A percentile compares a stretch with the other conserved stretches of the same genome.
Evolutionary conservation across 2,113 vertebrate genomes (phyloP).

Genomic region (Pao palembangensis): DNA sequence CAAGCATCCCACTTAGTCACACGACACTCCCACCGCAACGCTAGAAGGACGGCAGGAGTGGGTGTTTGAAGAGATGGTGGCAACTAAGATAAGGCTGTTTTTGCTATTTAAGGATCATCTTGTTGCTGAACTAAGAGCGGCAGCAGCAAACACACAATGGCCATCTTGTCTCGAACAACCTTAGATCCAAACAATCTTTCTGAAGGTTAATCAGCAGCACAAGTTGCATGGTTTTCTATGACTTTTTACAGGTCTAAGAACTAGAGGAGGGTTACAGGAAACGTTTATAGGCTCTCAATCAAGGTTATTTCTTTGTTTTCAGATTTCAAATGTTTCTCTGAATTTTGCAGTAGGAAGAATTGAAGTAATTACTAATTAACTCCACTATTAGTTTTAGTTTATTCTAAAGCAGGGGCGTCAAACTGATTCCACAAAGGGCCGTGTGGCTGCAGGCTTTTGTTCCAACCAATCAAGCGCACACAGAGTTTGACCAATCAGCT

Average conservation of each 20-base stretch:
- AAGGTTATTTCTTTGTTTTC: too few relatives aligned
- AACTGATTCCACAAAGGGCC: too few relatives aligned
- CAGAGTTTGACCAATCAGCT: too few relatives aligned
- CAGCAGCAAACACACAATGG: conserved; percentile 15
- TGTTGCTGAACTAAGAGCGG: conserved; percentile 44
- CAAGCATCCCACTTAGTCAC: conserved; percentile 28
- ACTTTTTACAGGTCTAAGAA: neutral
- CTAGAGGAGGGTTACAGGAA: too few relatives aligned
- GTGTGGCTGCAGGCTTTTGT: too few relatives aligned
- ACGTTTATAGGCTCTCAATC: too few relatives aligned
- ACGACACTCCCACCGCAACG: conserved; percentile 1
- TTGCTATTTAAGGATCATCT: conserved; percentile 25
- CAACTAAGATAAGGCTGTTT: conserved; percentile 29
- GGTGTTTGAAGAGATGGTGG: conserved; percentile 41
- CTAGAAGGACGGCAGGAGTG: conserved; percentile 3
- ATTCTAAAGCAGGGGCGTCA: too few relatives aligned
- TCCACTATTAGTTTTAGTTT: too few relatives aligned
- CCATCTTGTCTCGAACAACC: conserved; percentile 20
- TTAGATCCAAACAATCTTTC: conserved; percentile 14
- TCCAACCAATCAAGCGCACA: too few relatives aligned
- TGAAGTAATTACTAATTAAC: too few relatives aligned
- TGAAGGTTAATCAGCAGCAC: conserved; percentile 14
- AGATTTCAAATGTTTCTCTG: too few relatives aligned
- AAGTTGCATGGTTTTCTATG: neutral
- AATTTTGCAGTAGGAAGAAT: too few relatives aligned